These are phyloP conservation scores for Trogon surrucura DNA, from an alignment of 2,113 vertebrate genomes.

Conservation along the genomic window DNA sequence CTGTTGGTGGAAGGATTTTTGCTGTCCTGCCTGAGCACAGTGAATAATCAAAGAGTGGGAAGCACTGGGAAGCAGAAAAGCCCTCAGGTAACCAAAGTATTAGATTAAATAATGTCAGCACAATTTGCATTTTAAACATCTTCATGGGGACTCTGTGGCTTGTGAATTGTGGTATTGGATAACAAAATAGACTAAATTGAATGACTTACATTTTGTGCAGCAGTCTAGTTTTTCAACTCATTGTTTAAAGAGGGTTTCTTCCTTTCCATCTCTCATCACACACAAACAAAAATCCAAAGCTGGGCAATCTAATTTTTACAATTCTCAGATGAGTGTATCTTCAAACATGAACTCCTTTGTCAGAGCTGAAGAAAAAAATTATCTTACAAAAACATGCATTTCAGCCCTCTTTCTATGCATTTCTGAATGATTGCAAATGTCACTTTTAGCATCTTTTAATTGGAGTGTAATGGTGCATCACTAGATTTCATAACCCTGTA, in stretches of 20 bases:
- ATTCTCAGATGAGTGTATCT: neutral
- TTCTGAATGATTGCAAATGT: neutral
- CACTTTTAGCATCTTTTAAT: constrained; percentile 43
- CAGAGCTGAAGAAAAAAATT: neutral
- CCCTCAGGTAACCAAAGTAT: neutral
- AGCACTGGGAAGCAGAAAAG: neutral
- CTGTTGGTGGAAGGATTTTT: neutral
- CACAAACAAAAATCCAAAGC: neutral
- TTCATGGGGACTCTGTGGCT: neutral
- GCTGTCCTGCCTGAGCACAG: neutral
- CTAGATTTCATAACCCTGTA: neutral
- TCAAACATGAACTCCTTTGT: neutral
- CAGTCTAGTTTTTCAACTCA: neutral
- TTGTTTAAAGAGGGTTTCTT: neutral
- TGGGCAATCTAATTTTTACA: neutral
- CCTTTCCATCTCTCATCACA: neutral
- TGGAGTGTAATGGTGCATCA: constrained; percentile 22
- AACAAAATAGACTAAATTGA: neutral
- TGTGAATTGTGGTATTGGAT: neutral
- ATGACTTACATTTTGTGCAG: neutral
- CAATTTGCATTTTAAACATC: constrained; percentile 54
- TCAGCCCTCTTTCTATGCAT: neutral
- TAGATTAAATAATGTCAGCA: neutral
- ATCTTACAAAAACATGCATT: neutral
- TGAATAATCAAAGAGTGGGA: neutral